Conservation (phyloP, 2,113 vertebrate genomes). For the Planiliza haematocheilus region DNA sequence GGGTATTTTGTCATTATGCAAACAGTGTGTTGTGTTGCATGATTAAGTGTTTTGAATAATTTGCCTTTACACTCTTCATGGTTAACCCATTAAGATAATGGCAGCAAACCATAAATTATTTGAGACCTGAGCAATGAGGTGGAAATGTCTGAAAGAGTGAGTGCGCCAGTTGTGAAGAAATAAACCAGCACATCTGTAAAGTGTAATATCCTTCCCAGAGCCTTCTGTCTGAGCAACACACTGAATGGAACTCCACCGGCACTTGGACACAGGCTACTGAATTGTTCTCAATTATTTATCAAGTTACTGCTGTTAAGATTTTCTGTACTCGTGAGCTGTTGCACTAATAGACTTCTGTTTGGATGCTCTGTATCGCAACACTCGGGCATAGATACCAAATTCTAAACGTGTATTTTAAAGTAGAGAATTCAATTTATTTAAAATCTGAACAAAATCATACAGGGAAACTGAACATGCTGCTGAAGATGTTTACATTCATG, state of each 20-base stretch:
- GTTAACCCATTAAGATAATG: neutral
- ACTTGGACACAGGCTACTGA: too few species aligned
- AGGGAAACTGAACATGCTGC: neutral
- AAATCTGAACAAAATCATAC: neutral
- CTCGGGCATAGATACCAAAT: neutral
- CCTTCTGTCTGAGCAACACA: too few species aligned
- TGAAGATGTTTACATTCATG: slow-evolving; percentile 12
- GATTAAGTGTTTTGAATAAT: neutral
- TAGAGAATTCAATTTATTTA: neutral
- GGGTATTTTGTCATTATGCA: neutral
- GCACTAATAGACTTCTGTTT: neutral
- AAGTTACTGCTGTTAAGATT: too few species aligned
- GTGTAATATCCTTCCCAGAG: too few species aligned
- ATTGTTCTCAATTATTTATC: too few species aligned
- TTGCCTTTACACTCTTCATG: neutral
- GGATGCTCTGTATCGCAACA: neutral
- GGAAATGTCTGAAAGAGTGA: neutral
- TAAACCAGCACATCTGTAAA: neutral
- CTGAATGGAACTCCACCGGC: too few species aligned
- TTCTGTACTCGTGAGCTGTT: neutral
- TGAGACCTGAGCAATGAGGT: neutral
- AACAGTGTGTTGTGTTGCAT: neutral
- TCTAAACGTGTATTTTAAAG: neutral
- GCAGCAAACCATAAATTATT: neutral
- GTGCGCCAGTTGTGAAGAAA: neutral